Percentiles rank a stretch among this genome's conserved stretches.
Conservation (phyloP, 2,888 invertebrate species). For the Pollenia angustigena region DNA sequence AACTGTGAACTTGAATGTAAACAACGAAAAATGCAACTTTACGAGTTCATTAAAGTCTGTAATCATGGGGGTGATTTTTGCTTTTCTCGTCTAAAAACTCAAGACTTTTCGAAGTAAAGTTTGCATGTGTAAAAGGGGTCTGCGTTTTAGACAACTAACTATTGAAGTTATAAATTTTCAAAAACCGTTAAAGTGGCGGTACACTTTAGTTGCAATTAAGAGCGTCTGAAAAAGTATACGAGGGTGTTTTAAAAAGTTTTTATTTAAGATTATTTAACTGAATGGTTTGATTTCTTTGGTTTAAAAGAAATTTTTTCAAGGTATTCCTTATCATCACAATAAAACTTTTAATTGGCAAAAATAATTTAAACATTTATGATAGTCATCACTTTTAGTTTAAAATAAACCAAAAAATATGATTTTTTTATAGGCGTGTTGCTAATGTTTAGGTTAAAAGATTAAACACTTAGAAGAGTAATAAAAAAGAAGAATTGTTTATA, state of each 20-base stretch:
- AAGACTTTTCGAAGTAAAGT: too few species aligned
- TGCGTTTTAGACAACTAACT: background rate
- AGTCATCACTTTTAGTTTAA: background rate
- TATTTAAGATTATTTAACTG: background rate
- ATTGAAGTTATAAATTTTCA: background rate
- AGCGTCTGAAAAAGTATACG: slow-evolving; percentile 6
- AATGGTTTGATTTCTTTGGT: slow-evolving; percentile 8
- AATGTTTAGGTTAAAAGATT: background rate
- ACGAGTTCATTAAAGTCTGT: too few species aligned
- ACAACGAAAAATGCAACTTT: too few species aligned
- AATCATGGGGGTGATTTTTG: too few species aligned
- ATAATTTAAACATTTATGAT: slow-evolving; percentile 6
- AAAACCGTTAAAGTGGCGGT: background rate
- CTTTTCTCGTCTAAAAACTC: too few species aligned
- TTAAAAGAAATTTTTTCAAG: background rate
- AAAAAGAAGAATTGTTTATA: background rate
- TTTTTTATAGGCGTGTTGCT: background rate
- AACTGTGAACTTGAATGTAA: too few species aligned
- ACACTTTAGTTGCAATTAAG: slow-evolving; percentile 5
- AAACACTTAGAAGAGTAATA: background rate
- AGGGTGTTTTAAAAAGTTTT: background rate
- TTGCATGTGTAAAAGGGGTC: too few species aligned
- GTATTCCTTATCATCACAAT: background rate
- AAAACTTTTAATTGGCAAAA: background rate
- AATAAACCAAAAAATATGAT: background rate